These are phyloP conservation scores for Phrynocephalus versicolor DNA, from an alignment of 2,113 vertebrate genomes.

Conservation along the genomic window DNA sequence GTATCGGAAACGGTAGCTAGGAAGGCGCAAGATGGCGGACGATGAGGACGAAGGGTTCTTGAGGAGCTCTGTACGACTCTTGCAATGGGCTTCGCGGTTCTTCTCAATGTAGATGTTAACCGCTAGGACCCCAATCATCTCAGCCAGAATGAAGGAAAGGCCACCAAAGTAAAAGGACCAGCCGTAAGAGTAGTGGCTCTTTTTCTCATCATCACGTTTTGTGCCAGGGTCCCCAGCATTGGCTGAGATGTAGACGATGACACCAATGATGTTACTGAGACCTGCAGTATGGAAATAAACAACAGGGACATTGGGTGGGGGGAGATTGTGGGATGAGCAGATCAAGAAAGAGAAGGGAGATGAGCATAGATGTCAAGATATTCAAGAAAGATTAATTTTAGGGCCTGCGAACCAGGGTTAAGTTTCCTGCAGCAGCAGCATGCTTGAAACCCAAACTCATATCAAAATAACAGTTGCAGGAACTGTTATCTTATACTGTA, in stretches of 20 bases:
- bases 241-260: constrained; percentile 94
- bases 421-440: neutral
- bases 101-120: constrained; percentile 95
- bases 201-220: constrained; percentile 91
- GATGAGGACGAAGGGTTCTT: constrained; percentile 83
- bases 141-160: constrained; percentile 92
- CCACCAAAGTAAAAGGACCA: constrained; percentile 96
- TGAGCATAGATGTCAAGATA: neutral
- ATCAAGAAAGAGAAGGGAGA: neutral
- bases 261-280: constrained; percentile 93
- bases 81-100: constrained; percentile 91
- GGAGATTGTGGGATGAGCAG: neutral
- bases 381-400: neutral
- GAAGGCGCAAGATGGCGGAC: constrained; percentile 88
- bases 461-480: neutral
- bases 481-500: neutral
- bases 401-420: neutral
- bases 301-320: neutral
- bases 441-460: neutral
- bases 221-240: constrained; percentile 91
- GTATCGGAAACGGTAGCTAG: constrained; percentile 92
- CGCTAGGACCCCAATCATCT: constrained; percentile 91
- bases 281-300: constrained; percentile 70
- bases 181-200: constrained; percentile 93
- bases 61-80: constrained; percentile 89